Evolutionary conservation across 2,888 invertebrate genomes (phyloP), one percentile per base, ranked within the genome.

Genomic region (Ormia ochracea): DNA sequence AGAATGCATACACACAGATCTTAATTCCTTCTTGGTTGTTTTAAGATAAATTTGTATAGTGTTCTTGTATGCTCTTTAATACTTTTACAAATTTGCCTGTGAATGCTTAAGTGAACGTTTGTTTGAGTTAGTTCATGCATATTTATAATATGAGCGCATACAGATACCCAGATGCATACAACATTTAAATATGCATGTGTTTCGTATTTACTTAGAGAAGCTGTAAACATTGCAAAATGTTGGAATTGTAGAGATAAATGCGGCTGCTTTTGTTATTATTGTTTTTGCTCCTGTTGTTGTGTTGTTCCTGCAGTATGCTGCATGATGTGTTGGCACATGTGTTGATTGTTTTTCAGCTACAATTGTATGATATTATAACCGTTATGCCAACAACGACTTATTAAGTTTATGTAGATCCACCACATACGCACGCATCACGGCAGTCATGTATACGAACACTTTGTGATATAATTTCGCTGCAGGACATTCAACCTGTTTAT

Each of bases 401-500:
- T 75, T 66, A 66, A 68, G 59, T 43, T 68, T 68, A 31, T 58
- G 66, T 43, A 58, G 31, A 31, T 68, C 52, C n/a, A 43, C 17
- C 19, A 36, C 33, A 52, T n/a, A 61, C 36, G 28, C 31, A 23
- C 2, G n/a, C 4, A 38, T 54, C 12, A n/a, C n/a, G n/a, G n/a
- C n/a, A n/a, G n/a, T n/a, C 4, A 33, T 50, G 10, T 5, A 52
- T n/a, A n/a, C n/a, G n/a, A n/a, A n/a, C 12, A 58, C 48, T 5
- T 6, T 74, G 23, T 48, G 23, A 63, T 56, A 66, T n/a, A n/a
- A n/a, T 74, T 36, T 31, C 31, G 69, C 56, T 59, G 65, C 41
- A 79, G 79, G 79, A 75, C 79, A 70, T 79, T 79, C 79, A 79
- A 79, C 79, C 79, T 70, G 74, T 59, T 74, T 79, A 43, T 59